Base-by-base conservation (phyloP, 1,140 invertebrate genomes). In the Nilaparvata lugens region DNA sequence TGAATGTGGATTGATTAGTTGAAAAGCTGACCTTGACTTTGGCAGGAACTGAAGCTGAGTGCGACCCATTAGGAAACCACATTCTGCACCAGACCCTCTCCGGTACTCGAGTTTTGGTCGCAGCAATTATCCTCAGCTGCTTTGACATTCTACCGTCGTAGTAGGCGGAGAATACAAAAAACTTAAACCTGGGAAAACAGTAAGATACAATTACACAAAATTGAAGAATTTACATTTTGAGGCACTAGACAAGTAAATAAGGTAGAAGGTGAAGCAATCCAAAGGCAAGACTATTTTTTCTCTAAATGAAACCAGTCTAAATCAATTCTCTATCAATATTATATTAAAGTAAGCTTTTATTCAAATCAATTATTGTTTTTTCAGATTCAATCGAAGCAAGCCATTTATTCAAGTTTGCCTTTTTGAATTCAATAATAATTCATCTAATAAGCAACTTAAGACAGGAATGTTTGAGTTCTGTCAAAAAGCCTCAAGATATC, bases 151-250 rank as follows among this genome's bases (percentile, higher is more conserved):
- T 78, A 43, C 82, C 76, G 73, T 95, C 92, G 66, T 85, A 89
- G 68, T 87, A 95, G 31, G 92, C 92, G 1, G 91, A 94, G 69
- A 92, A 95, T 16, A 95, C 89, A 73, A 87, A 93, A 75, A 95
- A 95, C 74, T 93, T 93, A 70, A 84, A 89, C 69, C 87, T 88
- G 16, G 52, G 38, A 56, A 57, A 59, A 16, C 38, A 40, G 9
- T n/a, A 40, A 40, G n/a, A 40, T 9, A 40, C n/a, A 40, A 40
- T 9, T 40, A 40, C 38, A 40, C n/a, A n/a, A n/a, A n/a, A n/a
- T n/a, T n/a, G n/a, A n/a, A n/a, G n/a, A n/a, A n/a, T n/a, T n/a
- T n/a, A n/a, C n/a, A n/a, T n/a, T n/a, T n/a, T n/a, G n/a, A n/a
- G n/a, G n/a, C 9, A 40, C 38, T 9, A 40, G n/a, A 40, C 38